Conservation (phyloP, 2,113 vertebrate genomes). For the Scytalopus superciliaris region DNA sequence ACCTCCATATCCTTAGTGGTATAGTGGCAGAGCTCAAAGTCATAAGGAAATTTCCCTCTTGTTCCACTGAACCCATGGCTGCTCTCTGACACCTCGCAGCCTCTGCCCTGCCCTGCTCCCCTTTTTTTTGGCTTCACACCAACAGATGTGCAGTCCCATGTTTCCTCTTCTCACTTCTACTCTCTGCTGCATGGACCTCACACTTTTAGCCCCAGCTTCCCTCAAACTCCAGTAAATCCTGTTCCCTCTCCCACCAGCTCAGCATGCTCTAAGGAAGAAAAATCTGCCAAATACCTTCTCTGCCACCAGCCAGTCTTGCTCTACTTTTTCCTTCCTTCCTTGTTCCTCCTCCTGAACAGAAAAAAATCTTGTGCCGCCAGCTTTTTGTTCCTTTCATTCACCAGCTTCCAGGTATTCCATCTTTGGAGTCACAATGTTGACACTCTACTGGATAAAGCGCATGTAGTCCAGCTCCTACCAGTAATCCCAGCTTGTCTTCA, state of each 20-base stretch:
- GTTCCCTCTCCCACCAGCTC: not conserved
- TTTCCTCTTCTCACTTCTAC: not conserved
- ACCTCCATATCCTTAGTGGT: not conserved
- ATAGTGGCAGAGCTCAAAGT: not conserved
- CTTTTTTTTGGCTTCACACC: not conserved
- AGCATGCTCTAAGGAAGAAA: not conserved
- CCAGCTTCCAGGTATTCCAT: not conserved
- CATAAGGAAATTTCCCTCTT: not conserved
- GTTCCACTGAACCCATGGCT: not conserved
- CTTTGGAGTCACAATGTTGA: not conserved
- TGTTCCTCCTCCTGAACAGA: not conserved
- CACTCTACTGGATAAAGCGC: not conserved
- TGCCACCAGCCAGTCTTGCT: not conserved
- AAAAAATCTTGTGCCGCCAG: not conserved
- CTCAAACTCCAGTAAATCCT: not conserved
- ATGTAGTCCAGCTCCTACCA: not conserved
- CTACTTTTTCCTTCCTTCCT: not conserved
- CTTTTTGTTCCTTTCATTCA: not conserved
- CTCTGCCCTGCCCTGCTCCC: not conserved
- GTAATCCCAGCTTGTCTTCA: not conserved
- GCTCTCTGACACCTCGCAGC: not conserved
- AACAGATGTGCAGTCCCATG: not conserved
- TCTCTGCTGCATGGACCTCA: not conserved
- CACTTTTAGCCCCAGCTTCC: not conserved
- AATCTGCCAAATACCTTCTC: not conserved